Base-by-base conservation (phyloP, 1,140 invertebrate species). In the Zaprionus lachaisei region DNA sequence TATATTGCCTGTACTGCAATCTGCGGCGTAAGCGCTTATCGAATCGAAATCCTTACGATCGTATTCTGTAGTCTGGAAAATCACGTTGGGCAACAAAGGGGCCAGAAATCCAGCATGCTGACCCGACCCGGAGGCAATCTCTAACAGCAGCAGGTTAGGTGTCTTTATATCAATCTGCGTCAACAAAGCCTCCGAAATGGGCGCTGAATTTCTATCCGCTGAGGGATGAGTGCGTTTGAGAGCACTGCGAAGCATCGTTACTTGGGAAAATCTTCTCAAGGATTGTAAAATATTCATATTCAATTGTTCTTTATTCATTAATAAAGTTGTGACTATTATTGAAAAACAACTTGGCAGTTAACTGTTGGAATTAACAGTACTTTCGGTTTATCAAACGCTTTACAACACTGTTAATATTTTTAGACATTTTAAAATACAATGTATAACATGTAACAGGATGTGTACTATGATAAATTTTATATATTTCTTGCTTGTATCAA, bases 111-210 rank as follows among this genome's bases (percentile, higher is more conserved):
- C 94, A 1, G 95, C 92, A 93, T 98, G 97, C 85, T 98, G 97
- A 1, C 97, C 97, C 37, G 96, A 96, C 22, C 97, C 97, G 4
- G 97, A 97, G 1, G 96, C 94, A 70, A 98, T 95, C 93, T 98
- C 97, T 49, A 98, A 92, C 24, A 94, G 83, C 2, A 81, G 93
- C 57, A 94, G 92, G 26, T 80, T 65, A 22, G 91, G 64, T 47
- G 93, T 92, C 26, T 70, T 83, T 64, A 91, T 93, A 62, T 94
- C 92, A n/a, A 96, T 92, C 81, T 96, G 95, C 63, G 94, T 93
- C 77, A 95, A 94, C 5, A 98, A 92, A 24, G 96, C 95, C 76
- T 96, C 94, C n/a, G 97, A 91, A 83, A 98, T 98, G 5, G 95
- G 95, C 54, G 95, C 93, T 82, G 97, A 96, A 87, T 98, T 98